These are phyloP conservation scores for Timema cristinae DNA, from an alignment of 2,888 invertebrate genomes.

Conservation along the genomic window DNA sequence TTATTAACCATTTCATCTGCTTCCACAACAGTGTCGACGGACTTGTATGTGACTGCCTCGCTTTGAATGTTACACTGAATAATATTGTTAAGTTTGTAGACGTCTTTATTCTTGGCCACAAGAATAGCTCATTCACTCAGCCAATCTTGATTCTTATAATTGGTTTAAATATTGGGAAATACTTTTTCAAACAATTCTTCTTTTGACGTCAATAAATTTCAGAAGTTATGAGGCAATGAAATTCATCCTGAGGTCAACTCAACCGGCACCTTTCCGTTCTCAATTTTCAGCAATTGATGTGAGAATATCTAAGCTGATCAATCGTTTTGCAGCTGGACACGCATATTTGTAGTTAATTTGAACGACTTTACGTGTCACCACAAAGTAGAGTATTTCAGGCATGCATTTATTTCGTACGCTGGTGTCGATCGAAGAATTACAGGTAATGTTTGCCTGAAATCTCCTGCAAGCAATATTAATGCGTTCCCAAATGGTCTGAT, in stretches of 20 bases:
- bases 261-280: neutral
- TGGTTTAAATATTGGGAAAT: conserved; percentile 21
- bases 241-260: conserved; percentile 10
- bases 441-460: too few species aligned
- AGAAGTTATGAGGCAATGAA: conserved; percentile 2
- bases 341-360: conserved; percentile 8
- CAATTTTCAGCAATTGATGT: neutral
- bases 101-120: neutral
- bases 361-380: neutral
- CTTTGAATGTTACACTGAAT: conserved; percentile 20
- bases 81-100: conserved; percentile 14
- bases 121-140: conserved; percentile 3
- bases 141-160: conserved; percentile 11
- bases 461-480: conserved; percentile 8
- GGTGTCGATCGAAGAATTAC: conserved; percentile 4
- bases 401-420: conserved; percentile 19
- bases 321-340: neutral
- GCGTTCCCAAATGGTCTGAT: conserved; percentile 18
- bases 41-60: conserved; percentile 18
- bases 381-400: too few species aligned
- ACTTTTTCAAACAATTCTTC: conserved; percentile 24
- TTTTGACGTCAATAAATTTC: conserved; percentile 20
- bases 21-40: conserved; percentile 24
- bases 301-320: too few species aligned
- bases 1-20: conserved; percentile 21